These are phyloP conservation scores for Narcine bancroftii DNA, from an alignment of 2,113 vertebrate genomes.

Conservation along the genomic window DNA sequence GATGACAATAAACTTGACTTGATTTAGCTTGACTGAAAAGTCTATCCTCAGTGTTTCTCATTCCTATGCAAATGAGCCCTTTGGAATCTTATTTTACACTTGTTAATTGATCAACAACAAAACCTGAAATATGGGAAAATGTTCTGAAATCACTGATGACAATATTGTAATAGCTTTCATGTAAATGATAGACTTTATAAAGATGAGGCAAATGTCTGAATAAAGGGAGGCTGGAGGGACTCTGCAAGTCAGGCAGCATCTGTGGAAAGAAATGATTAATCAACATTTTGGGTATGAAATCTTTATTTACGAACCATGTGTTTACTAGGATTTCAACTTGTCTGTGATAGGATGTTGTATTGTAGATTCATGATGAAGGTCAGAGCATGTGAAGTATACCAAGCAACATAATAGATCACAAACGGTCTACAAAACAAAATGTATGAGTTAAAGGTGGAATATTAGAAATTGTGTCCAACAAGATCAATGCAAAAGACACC, in stretches of 20 bases:
- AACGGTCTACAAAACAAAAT: not conserved
- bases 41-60: not conserved
- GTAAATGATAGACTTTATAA: not conserved
- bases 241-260: no score
- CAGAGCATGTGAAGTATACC: not conserved
- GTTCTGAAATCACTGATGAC: not conserved
- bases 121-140: not conserved
- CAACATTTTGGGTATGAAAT: no score
- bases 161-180: not conserved
- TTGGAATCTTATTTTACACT: no score
- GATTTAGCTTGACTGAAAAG: not conserved
- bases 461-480: not conserved
- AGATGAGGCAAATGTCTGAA: no score
- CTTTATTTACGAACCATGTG: no score
- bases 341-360: not conserved
- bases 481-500: not conserved
- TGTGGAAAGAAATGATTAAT: no score
- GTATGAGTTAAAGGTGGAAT: not conserved
- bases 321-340: not conserved
- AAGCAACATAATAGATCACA: not conserved
- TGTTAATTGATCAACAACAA: not conserved
- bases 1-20: no score
- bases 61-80: not conserved
- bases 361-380: not conserved
- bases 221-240: no score